Evolutionary conservation across 2,797 vertebrate genomes (phyloP).

Genomic region (Pitangus sulphuratus): DNA sequence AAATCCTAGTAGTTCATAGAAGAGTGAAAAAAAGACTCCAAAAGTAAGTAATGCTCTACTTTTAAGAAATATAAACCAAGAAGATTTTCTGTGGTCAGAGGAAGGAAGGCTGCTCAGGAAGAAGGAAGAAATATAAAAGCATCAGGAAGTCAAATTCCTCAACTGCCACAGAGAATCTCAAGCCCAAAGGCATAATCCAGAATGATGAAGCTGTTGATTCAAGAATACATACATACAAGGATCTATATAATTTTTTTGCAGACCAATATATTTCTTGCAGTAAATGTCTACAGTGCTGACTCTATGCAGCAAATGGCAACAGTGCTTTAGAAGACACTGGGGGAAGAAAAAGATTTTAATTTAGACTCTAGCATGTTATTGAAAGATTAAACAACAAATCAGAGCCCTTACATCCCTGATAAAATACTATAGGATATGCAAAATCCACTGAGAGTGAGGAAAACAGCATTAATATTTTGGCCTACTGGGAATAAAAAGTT

Average conservation of each 20-base stretch:
- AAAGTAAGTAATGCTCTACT: not conserved
- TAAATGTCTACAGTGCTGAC: not conserved
- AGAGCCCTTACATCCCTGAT: not conserved
- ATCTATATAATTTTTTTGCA: not conserved
- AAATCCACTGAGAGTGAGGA: not conserved
- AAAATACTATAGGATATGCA: not conserved
- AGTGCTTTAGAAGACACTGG: not conserved
- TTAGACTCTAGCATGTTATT: not conserved
- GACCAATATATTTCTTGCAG: not conserved
- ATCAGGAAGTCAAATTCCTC: not conserved
- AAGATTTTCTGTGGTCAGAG: not conserved
- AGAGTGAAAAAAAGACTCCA: not conserved
- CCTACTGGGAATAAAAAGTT: not conserved
- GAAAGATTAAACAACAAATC: not conserved
- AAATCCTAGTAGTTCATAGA: not conserved
- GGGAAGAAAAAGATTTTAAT: not conserved
- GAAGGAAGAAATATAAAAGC: not conserved
- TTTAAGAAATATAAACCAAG: not conserved
- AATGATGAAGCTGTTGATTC: not conserved
- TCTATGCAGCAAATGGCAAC: not conserved
- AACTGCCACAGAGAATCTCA: not conserved
- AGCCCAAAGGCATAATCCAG: not conserved
- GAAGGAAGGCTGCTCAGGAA: not conserved
- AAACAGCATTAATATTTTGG: not conserved
- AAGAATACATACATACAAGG: not conserved